These are phyloP conservation scores for Drosophila teissieri DNA, from an alignment of 1,140 invertebrate genomes.

Conservation along the genomic window DNA sequence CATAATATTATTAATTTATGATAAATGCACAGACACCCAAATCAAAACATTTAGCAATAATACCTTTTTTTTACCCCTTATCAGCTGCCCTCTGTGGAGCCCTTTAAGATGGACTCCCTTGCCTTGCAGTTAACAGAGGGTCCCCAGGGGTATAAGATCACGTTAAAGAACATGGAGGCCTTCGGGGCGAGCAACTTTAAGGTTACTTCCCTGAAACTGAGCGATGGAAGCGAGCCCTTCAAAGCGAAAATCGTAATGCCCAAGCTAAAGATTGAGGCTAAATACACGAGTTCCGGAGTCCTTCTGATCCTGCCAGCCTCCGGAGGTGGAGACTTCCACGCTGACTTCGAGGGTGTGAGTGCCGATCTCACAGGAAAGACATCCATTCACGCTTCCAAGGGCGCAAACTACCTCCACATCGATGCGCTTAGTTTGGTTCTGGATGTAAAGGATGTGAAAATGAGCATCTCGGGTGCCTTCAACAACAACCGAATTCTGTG, in stretches of 20 bases:
- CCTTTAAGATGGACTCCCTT: conserved; percentile 89
- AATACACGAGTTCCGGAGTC: conserved; percentile 90
- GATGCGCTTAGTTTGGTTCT: conserved; percentile 88
- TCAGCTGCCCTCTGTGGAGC: conserved; percentile 88
- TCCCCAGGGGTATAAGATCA: conserved; percentile 89
- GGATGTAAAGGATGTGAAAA: conserved; percentile 87
- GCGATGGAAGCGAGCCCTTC: conserved; percentile 87
- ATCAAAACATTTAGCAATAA: no score
- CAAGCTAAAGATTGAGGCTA: conserved; percentile 88
- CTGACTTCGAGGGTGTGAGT: conserved; percentile 87
- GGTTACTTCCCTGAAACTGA: conserved; percentile 87
- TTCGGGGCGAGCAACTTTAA: conserved; percentile 90
- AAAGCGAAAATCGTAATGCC: conserved; percentile 88
- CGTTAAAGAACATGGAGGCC: conserved; percentile 88
- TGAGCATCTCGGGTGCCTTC: conserved; percentile 89
- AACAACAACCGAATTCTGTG: conserved; percentile 90
- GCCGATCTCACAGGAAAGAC: conserved; percentile 87
- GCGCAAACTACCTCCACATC: conserved; percentile 87
- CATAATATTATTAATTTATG: no score
- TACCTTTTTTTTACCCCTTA: neutral
- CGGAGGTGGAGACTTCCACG: conserved; percentile 90
- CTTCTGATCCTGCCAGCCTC: conserved; percentile 90
- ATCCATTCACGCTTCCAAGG: conserved; percentile 85
- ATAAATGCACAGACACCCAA: no score
- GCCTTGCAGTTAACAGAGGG: conserved; percentile 89